Conservation (phyloP, 2,888 invertebrate genomes). For the Petrolisthes manimaculis region DNA sequence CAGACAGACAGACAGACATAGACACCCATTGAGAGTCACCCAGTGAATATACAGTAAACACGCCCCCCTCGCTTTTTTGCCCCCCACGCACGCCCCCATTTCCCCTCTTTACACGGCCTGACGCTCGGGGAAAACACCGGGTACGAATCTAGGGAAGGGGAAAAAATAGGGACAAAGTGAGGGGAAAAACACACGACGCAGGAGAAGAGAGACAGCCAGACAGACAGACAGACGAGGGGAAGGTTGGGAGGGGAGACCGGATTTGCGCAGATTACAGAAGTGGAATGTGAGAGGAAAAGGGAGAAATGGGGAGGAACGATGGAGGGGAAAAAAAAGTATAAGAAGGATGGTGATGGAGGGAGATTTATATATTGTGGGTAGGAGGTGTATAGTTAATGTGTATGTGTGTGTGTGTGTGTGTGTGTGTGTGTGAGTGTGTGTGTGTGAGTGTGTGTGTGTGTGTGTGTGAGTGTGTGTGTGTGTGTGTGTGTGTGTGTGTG, state of each 20-base stretch:
- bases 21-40: too few relatives aligned
- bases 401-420: conserved; percentile 45
- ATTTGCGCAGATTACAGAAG: too few relatives aligned
- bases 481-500: conserved; percentile 23
- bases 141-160: background rate
- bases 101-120: conserved; percentile 6
- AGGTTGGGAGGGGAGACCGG: too few relatives aligned
- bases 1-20: too few relatives aligned
- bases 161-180: background rate
- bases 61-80: background rate
- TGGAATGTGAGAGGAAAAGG: too few relatives aligned
- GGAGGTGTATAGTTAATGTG: conserved; percentile 3
- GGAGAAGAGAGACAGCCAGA: background rate
- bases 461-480: conserved; percentile 31
- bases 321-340: background rate
- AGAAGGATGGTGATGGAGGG: background rate
- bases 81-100: background rate
- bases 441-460: conserved; percentile 22
- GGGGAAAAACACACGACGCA: background rate
- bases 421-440: conserved; percentile 43
- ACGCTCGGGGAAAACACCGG: conserved; percentile 7
- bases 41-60: too few relatives aligned
- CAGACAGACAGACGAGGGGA: too few relatives aligned
- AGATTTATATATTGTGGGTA: background rate
- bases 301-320: background rate